Conservation (phyloP, 1,140 invertebrate species). For the Tyrophagus putrescentiae region DNA sequence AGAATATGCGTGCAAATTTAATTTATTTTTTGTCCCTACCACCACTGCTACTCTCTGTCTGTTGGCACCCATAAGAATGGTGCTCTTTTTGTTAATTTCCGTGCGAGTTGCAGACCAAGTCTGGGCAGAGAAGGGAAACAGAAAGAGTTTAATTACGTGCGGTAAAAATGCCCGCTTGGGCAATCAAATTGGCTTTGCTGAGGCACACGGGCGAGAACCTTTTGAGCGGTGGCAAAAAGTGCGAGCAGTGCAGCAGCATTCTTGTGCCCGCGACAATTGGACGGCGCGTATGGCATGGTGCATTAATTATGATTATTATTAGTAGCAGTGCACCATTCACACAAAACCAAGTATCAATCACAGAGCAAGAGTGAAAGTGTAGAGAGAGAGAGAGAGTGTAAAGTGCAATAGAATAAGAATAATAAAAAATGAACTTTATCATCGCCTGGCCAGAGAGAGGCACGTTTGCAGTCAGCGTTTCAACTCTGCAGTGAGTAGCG, state of each 20-base stretch:
- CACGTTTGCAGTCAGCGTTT: background rate
- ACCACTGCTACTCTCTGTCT: background rate
- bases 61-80: background rate
- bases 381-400: background rate
- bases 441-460: constrained; percentile 4
- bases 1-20: too few relatives aligned
- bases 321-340: too few relatives aligned
- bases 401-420: background rate
- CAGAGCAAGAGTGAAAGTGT: background rate
- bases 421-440: constrained; percentile 1
- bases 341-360: constrained; percentile 4
- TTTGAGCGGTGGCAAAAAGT: background rate
- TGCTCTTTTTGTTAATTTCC: constrained; percentile 4
- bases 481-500: too few relatives aligned
- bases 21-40: too few relatives aligned
- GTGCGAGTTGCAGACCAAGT: background rate
- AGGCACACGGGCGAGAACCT: background rate
- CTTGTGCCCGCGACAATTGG: background rate
- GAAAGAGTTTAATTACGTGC: constrained; percentile 10
- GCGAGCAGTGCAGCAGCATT: background rate
- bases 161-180: background rate
- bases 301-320: background rate
- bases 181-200: background rate
- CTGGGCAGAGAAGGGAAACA: too few relatives aligned
- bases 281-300: background rate